These are phyloP conservation scores for Pelodytes ibericus DNA, from an alignment of 2,797 vertebrate species.

Conservation along the genomic window DNA sequence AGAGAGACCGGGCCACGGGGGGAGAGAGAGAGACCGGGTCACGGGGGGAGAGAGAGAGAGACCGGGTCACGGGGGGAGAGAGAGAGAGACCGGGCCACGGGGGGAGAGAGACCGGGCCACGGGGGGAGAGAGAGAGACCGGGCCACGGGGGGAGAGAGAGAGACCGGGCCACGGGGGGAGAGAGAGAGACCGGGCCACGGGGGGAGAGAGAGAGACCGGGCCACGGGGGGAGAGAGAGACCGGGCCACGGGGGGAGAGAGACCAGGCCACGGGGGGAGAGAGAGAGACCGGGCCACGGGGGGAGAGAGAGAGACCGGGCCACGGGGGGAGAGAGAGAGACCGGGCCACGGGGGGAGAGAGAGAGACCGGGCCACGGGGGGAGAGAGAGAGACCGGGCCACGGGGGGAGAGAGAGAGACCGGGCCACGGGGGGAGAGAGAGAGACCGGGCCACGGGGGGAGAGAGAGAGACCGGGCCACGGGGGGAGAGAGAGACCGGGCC, in stretches of 20 bases:
- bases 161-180: too few species aligned
- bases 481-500: neutral
- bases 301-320: neutral
- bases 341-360: neutral
- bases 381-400: too few species aligned
- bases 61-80: neutral
- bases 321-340: neutral
- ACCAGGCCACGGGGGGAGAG: neutral
- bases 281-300: neutral
- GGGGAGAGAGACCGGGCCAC: neutral
- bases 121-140: neutral
- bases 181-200: too few species aligned
- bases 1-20: neutral
- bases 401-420: neutral
- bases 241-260: too few species aligned
- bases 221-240: neutral
- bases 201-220: slow-evolving; percentile 40
- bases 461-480: slow-evolving; percentile 67
- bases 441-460: slow-evolving; percentile 59
- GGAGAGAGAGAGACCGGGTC: too few species aligned
- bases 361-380: neutral
- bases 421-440: neutral
- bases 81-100: neutral
- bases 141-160: neutral
- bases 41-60: too few species aligned